Evolutionary conservation across 2,797 vertebrate species (phyloP).

Genomic region (Fistularia tabacaria): DNA sequence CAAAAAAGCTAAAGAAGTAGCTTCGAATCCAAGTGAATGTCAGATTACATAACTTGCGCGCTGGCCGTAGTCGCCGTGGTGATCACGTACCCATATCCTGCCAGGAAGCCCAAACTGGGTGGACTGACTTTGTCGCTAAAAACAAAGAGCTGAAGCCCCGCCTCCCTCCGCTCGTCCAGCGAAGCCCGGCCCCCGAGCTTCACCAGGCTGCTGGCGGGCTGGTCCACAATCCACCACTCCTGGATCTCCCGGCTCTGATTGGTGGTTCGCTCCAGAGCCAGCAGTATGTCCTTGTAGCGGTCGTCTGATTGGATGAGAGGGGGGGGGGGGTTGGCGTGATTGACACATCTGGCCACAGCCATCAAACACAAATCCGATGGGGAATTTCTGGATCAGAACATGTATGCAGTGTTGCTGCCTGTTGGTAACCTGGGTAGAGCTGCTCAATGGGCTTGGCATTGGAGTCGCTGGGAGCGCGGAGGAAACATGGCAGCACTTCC

Average conservation of each 20-base stretch:
- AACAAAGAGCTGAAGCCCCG: constrained; percentile 84
- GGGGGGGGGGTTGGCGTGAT: too few relatives aligned
- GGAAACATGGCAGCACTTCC: constrained; percentile 84
- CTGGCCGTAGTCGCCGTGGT: too few relatives aligned
- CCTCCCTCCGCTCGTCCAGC: constrained; percentile 48
- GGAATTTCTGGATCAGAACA: background rate
- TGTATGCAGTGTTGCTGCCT: background rate
- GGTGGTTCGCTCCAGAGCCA: constrained; percentile 79
- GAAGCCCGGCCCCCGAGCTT: constrained; percentile 36
- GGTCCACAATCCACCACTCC: constrained; percentile 94
- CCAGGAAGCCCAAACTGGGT: constrained; percentile 91
- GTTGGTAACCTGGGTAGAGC: constrained; percentile 81
- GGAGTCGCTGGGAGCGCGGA: constrained; percentile 89
- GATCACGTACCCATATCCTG: constrained; percentile 87
- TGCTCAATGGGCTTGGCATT: constrained; percentile 91
- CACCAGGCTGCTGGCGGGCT: constrained; percentile 59
- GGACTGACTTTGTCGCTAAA: constrained; percentile 97
- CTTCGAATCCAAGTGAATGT: too few relatives aligned
- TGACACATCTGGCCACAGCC: too few relatives aligned
- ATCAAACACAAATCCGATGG: background rate
- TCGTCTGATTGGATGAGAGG: constrained; percentile 64
- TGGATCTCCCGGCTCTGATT: constrained; percentile 65
- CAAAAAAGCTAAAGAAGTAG: too few relatives aligned
- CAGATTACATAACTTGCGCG: too few relatives aligned
- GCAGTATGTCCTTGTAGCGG: constrained; percentile 79